These are phyloP conservation scores for Chauna torquata DNA, from an alignment of 2,113 vertebrate species.

Conservation along the genomic window DNA sequence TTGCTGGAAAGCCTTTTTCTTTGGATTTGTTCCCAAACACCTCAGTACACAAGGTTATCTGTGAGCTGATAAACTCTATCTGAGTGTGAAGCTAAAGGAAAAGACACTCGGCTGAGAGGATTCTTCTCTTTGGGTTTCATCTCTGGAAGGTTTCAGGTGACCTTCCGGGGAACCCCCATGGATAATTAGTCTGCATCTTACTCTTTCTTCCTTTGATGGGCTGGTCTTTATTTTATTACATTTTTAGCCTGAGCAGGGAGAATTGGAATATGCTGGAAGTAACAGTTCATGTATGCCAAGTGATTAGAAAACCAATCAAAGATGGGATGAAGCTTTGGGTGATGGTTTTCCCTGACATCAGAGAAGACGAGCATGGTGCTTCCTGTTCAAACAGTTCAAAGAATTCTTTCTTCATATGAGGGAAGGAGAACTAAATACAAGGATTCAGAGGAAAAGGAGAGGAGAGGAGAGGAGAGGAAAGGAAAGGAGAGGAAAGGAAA, in stretches of 20 bases:
- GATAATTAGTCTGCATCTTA: not conserved
- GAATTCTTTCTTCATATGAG: not conserved
- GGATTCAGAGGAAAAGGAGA: not conserved
- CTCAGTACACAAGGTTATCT: not conserved
- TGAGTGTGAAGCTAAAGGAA: not conserved
- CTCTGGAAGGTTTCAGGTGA: not conserved
- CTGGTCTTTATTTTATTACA: not conserved
- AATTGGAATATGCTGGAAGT: not conserved
- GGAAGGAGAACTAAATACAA: not conserved
- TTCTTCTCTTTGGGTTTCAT: not conserved
- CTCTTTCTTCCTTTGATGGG: not conserved
- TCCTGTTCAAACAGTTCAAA: conserved; percentile 14
- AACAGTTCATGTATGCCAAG: not conserved
- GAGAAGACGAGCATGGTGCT: not conserved
- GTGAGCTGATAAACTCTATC: not conserved
- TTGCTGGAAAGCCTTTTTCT: not conserved
- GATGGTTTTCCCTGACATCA: conserved; percentile 5
- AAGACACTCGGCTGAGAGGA: not conserved
- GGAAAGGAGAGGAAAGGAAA: not conserved
- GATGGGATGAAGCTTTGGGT: not conserved
- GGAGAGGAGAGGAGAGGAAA: too few species aligned
- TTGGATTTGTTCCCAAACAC: not conserved
- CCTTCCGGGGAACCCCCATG: not conserved
- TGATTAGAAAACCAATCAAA: not conserved
- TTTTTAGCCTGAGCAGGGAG: not conserved